Evolutionary conservation across 2,888 invertebrate species (phyloP), one percentile per base, ranked within the genome.

Genomic region (Cepaea hortensis): DNA sequence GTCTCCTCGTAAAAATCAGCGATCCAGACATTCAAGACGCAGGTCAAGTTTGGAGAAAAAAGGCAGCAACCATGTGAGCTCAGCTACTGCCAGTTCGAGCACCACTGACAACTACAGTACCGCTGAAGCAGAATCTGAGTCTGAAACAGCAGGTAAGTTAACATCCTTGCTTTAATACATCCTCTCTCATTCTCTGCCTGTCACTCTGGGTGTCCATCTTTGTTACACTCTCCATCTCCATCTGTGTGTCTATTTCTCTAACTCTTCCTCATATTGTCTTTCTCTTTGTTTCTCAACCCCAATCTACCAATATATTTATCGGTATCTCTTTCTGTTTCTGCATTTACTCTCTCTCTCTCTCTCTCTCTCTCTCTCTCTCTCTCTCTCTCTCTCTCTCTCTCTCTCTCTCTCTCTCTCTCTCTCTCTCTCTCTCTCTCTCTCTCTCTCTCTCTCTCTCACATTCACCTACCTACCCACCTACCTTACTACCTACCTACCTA

Each of bases 91-190:
- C 50, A 86, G 79, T 23, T 85, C 87, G 61, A 86, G 86, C 65
- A 84, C 87, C 20, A 88, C 88, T 62, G 87, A 88, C 80, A 87
- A 86, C 65, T 87, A 88, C n/a, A 90, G 91, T 48, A 90, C 90
- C 81, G 90, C 90, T 81, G 90, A 90, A 73, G 86, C 86, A 6
- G 88, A 87, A 73, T 89, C 89, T n/a, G 89, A 89, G 70, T 87
- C 88, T 46, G 89, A 89, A 70, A 88, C 89, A 23, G 80, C 89
- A 84, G 88, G 90, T 89, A 76, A 62, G 85, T 79, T 23, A 62
- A 62, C 48, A 50, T 68, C 46, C 23, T 80, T 61, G 11, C 18
- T 18, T 50, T 80, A 5, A 3, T 6, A 18, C 50, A 3, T 82
- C 9, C n/a, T 50, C 72, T 72, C 18, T 72, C 4, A 35, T 15